Evolutionary conservation across 2,113 vertebrate genomes (phyloP).

Genomic region (Ammodytes marinus): DNA sequence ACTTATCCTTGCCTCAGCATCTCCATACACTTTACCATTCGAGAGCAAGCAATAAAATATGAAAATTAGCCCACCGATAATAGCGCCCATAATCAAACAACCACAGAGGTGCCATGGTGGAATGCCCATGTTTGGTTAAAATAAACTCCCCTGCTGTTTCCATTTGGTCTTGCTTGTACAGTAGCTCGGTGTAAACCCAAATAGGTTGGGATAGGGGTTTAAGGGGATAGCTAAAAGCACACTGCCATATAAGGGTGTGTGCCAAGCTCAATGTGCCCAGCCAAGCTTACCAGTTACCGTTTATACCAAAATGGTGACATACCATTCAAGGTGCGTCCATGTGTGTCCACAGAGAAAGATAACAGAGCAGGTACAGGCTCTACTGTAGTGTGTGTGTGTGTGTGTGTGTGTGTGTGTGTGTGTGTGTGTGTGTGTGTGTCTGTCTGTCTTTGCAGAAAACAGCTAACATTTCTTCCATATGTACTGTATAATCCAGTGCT

Average conservation of each 20-base stretch:
- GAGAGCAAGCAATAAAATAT: slow-evolving; percentile 70
- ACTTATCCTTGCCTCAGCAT: slow-evolving; percentile 37
- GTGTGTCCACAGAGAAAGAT: slow-evolving; percentile 29
- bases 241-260: slow-evolving; percentile 91
- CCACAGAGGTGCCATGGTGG: slow-evolving; percentile 64
- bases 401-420: no score
- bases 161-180: background rate
- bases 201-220: slow-evolving; percentile 84
- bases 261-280: slow-evolving; percentile 78
- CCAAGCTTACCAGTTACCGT: slow-evolving; percentile 76
- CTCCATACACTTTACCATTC: slow-evolving; percentile 32
- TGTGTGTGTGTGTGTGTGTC: no score
- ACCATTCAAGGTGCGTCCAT: slow-evolving; percentile 46
- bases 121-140: slow-evolving; percentile 83
- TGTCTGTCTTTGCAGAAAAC: no score
- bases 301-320: slow-evolving; percentile 76
- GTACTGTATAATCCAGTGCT: background rate
- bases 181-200: slow-evolving; percentile 71
- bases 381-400: no score
- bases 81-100: slow-evolving; percentile 48
- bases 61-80: slow-evolving; percentile 75
- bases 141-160: slow-evolving; percentile 71
- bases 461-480: background rate
- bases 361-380: background rate
- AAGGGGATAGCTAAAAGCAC: background rate